These are phyloP conservation scores for Lysiphlebus fabarum DNA, from an alignment of 1,140 invertebrate species.

Conservation along the genomic window DNA sequence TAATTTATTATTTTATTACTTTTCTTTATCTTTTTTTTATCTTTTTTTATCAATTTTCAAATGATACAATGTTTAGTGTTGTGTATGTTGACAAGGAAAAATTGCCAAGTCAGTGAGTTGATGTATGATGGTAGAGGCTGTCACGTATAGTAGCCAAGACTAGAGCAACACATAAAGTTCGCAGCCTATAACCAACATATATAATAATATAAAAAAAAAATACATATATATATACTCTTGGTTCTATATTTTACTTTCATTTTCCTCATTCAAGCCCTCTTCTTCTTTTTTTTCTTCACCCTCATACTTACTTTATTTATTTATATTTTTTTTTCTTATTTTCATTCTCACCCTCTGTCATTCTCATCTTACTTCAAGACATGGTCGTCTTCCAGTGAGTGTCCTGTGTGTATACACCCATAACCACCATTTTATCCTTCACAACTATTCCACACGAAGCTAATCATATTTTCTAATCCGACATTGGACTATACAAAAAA, in stretches of 20 bases:
- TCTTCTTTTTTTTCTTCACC: too few species aligned
- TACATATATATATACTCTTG: too few species aligned
- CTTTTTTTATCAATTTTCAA: neutral
- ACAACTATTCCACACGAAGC: slow-evolving; percentile 42
- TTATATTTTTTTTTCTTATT: too few species aligned
- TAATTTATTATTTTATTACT: slow-evolving; percentile 3
- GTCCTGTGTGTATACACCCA: slow-evolving; percentile 18
- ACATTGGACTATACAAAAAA: slow-evolving; percentile 29
- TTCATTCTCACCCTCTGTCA: slow-evolving; percentile 8
- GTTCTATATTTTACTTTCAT: too few species aligned
- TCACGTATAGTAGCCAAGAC: slow-evolving; percentile 29
- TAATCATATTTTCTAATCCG: slow-evolving; percentile 56
- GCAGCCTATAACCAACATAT: slow-evolving; percentile 31
- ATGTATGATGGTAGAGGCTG: slow-evolving; percentile 8
- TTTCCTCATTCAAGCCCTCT: too few species aligned
- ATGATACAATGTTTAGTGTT: neutral
- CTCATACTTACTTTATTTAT: too few species aligned
- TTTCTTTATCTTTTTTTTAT: neutral
- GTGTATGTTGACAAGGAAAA: neutral
- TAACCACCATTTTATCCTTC: slow-evolving; percentile 16
- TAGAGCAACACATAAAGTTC: slow-evolving; percentile 39
- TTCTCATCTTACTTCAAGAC: slow-evolving; percentile 10
- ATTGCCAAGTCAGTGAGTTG: neutral
- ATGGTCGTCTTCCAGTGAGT: neutral
- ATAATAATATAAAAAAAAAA: neutral